Conservation (phyloP, 2,888 invertebrate species). For the Octodonta nipae region DNA sequence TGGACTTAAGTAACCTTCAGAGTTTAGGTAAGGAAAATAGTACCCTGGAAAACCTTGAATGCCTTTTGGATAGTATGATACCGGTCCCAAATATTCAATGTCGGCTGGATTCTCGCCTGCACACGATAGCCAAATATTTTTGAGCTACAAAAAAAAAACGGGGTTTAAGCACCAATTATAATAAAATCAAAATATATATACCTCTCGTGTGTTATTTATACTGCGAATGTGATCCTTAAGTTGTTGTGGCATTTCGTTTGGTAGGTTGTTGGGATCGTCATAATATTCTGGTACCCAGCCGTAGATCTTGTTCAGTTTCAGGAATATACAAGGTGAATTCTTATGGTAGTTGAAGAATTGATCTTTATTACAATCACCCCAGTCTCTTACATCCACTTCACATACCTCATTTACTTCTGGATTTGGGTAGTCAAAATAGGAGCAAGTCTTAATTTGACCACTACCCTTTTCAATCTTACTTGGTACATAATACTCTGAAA, state of each 20-base stretch:
- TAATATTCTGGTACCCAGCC: slow-evolving; percentile 79
- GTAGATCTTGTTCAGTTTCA: slow-evolving; percentile 91
- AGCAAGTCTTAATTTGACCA: slow-evolving; percentile 31
- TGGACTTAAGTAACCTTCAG: slow-evolving; percentile 77
- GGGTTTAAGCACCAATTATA: too few relatives aligned
- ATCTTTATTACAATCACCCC: slow-evolving; percentile 69
- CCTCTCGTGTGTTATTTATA: slow-evolving; percentile 36
- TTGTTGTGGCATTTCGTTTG: slow-evolving; percentile 58
- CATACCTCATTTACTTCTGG: slow-evolving; percentile 56
- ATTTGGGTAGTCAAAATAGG: slow-evolving; percentile 28
- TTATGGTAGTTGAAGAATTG: slow-evolving; percentile 82
- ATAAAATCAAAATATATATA: slow-evolving; percentile 11
- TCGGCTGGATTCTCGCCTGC: slow-evolving; percentile 89
- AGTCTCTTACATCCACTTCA: slow-evolving; percentile 69
- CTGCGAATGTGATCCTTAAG: slow-evolving; percentile 53
- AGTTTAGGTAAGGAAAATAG: slow-evolving; percentile 79
- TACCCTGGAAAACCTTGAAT: slow-evolving; percentile 71
- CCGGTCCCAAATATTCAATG: slow-evolving; percentile 76
- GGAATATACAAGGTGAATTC: slow-evolving; percentile 84
- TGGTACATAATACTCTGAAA: slow-evolving; percentile 32
- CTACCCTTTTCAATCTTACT: slow-evolving; percentile 34
- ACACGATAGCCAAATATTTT: slow-evolving; percentile 85
- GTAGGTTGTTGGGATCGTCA: slow-evolving; percentile 55
- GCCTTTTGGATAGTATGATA: slow-evolving; percentile 60
- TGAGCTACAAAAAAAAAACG: slow-evolving; percentile 41